Evolutionary conservation across 2,888 invertebrate genomes (phyloP).

Genomic region (Aethes cnicana): DNA sequence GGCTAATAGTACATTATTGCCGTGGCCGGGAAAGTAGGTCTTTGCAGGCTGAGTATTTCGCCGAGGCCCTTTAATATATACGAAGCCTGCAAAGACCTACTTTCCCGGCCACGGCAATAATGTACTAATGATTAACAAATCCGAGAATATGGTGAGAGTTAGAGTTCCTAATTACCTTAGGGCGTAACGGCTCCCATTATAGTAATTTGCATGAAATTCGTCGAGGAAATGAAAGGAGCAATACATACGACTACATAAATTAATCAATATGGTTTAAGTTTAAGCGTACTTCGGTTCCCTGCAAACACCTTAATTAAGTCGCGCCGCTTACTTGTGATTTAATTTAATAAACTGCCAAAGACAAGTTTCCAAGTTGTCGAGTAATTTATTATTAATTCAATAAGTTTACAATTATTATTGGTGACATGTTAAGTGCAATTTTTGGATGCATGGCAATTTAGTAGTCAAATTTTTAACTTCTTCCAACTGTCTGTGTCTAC

Average conservation of each 20-base stretch:
- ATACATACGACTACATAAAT: conserved; percentile 16
- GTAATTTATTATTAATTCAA: background rate
- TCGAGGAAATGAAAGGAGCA: conserved; percentile 23
- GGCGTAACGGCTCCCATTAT: conserved; percentile 6
- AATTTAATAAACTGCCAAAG: conserved; percentile 1
- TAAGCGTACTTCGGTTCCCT: background rate
- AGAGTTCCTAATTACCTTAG: conserved; percentile 17
- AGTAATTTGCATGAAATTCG: conserved; percentile 27
- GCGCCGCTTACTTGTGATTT: background rate
- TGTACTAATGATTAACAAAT: conserved; percentile 25
- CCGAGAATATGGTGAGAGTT: conserved; percentile 14
- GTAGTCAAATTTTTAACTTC: background rate
- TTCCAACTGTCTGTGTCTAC: too few species aligned
- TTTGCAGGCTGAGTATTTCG: too few species aligned
- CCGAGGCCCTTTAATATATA: too few species aligned
- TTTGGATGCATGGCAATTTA: too few species aligned
- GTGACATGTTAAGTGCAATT: too few species aligned
- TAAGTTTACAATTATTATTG: too few species aligned
- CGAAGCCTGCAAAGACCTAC: background rate
- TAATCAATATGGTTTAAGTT: conserved; percentile 19
- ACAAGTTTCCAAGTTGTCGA: background rate
- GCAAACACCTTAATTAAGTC: background rate
- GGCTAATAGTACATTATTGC: too few species aligned
- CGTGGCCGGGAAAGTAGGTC: too few species aligned
- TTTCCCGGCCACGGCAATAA: too few species aligned